Evolutionary conservation across 2,113 vertebrate species (phyloP).

Genomic region (Oryzias curvinotus): DNA sequence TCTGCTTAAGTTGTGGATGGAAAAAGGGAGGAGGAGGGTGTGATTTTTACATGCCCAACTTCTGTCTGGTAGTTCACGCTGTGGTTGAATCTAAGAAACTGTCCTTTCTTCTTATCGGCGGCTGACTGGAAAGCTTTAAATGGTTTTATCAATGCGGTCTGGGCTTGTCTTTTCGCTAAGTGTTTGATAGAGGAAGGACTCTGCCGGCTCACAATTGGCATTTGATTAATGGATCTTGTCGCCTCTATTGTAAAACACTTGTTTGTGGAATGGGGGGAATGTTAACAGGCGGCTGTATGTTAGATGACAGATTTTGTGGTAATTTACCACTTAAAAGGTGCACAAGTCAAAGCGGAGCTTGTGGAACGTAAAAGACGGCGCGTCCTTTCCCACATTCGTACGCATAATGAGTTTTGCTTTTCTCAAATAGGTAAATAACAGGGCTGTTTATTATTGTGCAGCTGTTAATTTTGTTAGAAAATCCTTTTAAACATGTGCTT

Average conservation of each 20-base stretch:
- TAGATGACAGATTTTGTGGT: constrained; percentile 30
- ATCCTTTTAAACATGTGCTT: too few relatives aligned
- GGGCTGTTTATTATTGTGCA: too few relatives aligned
- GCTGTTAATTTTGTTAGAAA: too few relatives aligned
- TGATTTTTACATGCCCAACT: constrained; percentile 66
- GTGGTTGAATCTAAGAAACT: constrained; percentile 59
- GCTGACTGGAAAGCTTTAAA: constrained; percentile 58
- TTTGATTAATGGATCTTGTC: constrained; percentile 64
- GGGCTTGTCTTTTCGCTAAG: constrained; percentile 55
- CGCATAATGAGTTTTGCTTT: too few relatives aligned
- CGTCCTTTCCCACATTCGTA: neutral
- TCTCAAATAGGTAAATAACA: too few relatives aligned
- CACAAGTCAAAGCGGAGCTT: constrained; percentile 1
- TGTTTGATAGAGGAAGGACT: constrained; percentile 55
- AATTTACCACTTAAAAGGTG: constrained; percentile 33
- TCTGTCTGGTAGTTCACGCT: constrained; percentile 60
- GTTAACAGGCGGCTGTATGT: constrained; percentile 31
- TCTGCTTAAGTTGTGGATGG: constrained; percentile 77
- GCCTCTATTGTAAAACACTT: constrained; percentile 62
- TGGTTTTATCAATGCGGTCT: constrained; percentile 60
- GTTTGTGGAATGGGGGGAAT: constrained; percentile 47
- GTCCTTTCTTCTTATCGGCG: constrained; percentile 45
- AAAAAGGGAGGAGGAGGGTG: constrained; percentile 38
- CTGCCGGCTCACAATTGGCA: constrained; percentile 50
- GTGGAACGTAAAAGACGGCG: constrained; percentile 2